Percentiles rank a stretch among this genome's conserved stretches.
These are phyloP conservation scores for Tangara arthus DNA, from an alignment of 2,797 vertebrate species.

Conservation along the genomic window DNA sequence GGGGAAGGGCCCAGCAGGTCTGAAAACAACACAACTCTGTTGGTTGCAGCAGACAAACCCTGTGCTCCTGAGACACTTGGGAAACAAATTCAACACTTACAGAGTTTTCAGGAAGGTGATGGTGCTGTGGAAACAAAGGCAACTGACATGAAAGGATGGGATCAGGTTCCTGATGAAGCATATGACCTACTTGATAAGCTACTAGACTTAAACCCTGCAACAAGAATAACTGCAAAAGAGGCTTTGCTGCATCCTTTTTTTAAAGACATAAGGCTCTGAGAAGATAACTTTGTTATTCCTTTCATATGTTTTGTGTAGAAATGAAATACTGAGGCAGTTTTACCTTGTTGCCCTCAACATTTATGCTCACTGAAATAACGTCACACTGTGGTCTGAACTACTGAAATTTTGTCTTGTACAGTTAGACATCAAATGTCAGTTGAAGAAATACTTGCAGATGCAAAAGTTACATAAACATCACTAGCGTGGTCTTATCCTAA, in stretches of 20 bases:
- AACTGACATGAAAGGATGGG: conserved; percentile 80
- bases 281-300: neutral
- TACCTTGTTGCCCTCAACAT: neutral
- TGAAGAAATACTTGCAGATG: neutral
- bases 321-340: neutral
- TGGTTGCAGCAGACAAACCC: conserved; percentile 1
- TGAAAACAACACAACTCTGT: neutral
- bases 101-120: conserved; percentile 15
- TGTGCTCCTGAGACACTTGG: neutral
- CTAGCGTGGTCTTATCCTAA: neutral
- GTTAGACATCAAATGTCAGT: neutral
- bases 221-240: conserved; percentile 87
- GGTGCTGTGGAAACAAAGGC: neutral
- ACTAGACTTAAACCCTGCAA: conserved; percentile 91
- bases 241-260: conserved; percentile 90
- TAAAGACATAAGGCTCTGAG: conserved; percentile 69
- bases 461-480: neutral
- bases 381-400: conserved; percentile 5
- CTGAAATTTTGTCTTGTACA: neutral
- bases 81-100: neutral
- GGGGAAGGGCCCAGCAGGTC: neutral
- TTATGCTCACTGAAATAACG: neutral
- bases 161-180: conserved; percentile 85
- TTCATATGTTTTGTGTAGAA: neutral
- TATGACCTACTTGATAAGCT: conserved; percentile 92